Percentiles rank a stretch among this genome's conserved stretches.
phyloP scores from a whole-genome alignment of 2,797 vertebrate species.

The Scyliorhinus canicula region DNA sequence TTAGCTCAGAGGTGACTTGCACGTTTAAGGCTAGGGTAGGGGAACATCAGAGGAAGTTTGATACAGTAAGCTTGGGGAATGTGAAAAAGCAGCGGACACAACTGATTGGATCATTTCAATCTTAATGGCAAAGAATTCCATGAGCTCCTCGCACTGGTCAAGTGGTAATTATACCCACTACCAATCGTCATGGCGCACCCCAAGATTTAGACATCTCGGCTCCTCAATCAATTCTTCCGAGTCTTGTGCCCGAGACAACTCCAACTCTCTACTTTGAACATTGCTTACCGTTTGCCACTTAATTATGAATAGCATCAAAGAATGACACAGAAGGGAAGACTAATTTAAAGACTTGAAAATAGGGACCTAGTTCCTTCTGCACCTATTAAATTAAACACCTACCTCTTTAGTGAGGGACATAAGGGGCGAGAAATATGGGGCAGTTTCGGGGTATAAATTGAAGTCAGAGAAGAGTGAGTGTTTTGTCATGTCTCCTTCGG shows the following conservation, averaged over 20 bases:
- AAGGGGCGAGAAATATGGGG: too few species aligned
- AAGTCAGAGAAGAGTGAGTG: too few species aligned
- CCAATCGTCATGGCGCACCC: neutral
- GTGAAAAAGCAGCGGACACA: too few species aligned
- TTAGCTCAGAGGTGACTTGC: too few species aligned
- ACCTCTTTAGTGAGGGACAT: too few species aligned
- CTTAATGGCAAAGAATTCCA: too few species aligned
- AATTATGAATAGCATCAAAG: neutral
- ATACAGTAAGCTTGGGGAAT: too few species aligned
- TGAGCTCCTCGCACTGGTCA: neutral
- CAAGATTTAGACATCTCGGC: neutral
- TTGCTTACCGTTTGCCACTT: neutral
- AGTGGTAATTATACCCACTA: neutral
- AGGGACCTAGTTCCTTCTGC: neutral
- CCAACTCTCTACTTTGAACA: neutral
- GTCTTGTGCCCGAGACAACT: neutral
- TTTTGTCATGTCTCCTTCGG: too few species aligned
- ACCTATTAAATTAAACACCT: neutral
- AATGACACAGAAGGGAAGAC: neutral
- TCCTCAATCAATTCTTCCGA: neutral
- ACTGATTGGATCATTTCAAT: too few species aligned
- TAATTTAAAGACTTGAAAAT: neutral
- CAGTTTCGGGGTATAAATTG: too few species aligned
- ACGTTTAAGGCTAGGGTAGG: too few species aligned
- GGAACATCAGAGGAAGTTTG: too few species aligned